Percentiles rank a stretch among this genome's conserved stretches.
Evolutionary conservation across 92 coral and sea anemone genomes (phyloP).

Genomic region (Zoanthus sociatus): DNA sequence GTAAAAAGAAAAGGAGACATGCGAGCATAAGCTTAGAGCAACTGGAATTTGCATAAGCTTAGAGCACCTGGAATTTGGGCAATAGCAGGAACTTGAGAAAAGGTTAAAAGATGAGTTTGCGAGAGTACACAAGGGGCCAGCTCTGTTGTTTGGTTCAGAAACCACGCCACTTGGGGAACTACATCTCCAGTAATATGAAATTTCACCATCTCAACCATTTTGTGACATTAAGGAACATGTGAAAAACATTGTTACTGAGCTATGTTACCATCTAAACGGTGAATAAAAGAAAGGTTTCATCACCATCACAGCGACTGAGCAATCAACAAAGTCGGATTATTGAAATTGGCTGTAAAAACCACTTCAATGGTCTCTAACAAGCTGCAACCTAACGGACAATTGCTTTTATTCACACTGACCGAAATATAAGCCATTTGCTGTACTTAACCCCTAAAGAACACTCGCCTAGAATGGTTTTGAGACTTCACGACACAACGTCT

Average conservation of each 20-base stretch:
- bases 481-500: too few relatives aligned
- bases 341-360: neutral
- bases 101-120: too few relatives aligned
- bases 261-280: neutral
- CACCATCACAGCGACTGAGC: neutral
- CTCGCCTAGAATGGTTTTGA: neutral
- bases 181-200: neutral
- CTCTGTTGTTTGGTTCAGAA: neutral
- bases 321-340: neutral
- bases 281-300: neutral
- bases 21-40: too few relatives aligned
- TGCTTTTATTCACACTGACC: neutral
- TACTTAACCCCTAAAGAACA: neutral
- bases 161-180: neutral
- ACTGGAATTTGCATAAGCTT: too few relatives aligned
- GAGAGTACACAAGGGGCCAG: neutral
- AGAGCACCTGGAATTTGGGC: too few relatives aligned
- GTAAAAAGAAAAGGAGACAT: neutral
- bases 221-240: neutral
- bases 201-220: neutral
- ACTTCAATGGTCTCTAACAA: neutral
- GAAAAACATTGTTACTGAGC: neutral
- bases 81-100: too few relatives aligned
- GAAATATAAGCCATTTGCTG: neutral
- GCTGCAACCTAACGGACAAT: neutral